These are phyloP conservation scores for Oligia fasciuncula DNA, from an alignment of 2,888 invertebrate species.

Conservation along the genomic window DNA sequence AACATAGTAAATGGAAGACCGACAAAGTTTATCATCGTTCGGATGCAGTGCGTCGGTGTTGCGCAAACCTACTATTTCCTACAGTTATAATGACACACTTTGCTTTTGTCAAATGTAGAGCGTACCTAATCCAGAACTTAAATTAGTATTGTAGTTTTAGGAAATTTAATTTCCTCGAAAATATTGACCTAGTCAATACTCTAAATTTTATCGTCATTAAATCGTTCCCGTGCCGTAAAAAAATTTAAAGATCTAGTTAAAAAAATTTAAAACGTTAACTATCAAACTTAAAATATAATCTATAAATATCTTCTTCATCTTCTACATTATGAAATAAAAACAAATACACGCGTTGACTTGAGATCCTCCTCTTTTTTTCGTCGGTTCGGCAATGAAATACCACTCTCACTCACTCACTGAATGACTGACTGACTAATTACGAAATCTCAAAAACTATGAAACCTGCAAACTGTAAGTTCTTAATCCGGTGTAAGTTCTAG, in stretches of 20 bases:
- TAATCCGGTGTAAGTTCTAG: not conserved
- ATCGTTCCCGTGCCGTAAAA: not conserved
- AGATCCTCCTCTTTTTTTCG: not conserved
- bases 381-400: not conserved
- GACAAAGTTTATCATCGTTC: constrained; percentile 89
- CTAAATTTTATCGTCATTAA: not conserved
- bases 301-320: no score
- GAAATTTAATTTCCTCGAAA: not conserved
- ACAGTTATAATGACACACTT: constrained; percentile 53
- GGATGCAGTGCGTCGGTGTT: constrained; percentile 87
- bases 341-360: not conserved
- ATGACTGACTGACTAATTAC: not conserved
- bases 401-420: not conserved
- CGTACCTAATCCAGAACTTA: constrained; percentile 26
- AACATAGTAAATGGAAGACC: constrained; percentile 77
- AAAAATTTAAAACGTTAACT: not conserved
- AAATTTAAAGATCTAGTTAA: no score
- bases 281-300: not conserved
- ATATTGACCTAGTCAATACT: not conserved
- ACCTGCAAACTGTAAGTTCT: not conserved
- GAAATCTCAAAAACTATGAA: not conserved
- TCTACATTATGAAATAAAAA: not conserved
- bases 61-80: constrained; percentile 81
- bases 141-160: constrained; percentile 4
- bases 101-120: constrained; percentile 36